Evolutionary conservation across 2,888 invertebrate genomes (phyloP).

Genomic region (Trichopoda pennipes): DNA sequence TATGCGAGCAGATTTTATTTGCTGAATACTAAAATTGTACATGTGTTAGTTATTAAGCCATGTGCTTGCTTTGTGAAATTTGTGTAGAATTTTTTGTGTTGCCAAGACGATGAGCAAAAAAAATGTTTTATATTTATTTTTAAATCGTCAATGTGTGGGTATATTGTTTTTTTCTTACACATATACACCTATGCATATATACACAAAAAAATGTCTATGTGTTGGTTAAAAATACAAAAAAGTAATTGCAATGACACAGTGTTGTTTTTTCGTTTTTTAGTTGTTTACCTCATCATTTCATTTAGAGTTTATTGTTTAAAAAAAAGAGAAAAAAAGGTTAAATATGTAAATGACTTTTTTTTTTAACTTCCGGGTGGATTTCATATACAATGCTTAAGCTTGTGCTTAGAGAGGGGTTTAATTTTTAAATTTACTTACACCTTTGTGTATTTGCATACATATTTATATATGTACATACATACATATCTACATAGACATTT

Average conservation of each 20-base stretch:
- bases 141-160: slow-evolving; percentile 45
- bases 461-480: too few relatives aligned
- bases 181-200: too few relatives aligned
- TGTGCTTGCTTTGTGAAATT: not conserved
- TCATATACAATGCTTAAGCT: not conserved
- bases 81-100: slow-evolving; percentile 48
- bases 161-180: slow-evolving; percentile 1
- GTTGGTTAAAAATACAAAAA: slow-evolving; percentile 29
- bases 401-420: slow-evolving; percentile 8
- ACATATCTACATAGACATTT: too few relatives aligned
- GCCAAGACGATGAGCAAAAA: slow-evolving; percentile 57
- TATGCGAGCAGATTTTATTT: slow-evolving; percentile 27
- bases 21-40: slow-evolving; percentile 55
- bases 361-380: slow-evolving; percentile 50
- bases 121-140: slow-evolving; percentile 12
- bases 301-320: slow-evolving; percentile 35
- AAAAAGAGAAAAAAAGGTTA: slow-evolving; percentile 1
- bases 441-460: not conserved
- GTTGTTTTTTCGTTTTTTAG: not conserved
- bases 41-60: slow-evolving; percentile 66
- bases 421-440: not conserved
- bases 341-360: slow-evolving; percentile 29
- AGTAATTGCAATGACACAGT: slow-evolving; percentile 48
- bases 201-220: slow-evolving; percentile 23
- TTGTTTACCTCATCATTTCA: slow-evolving; percentile 28